A percentile compares a stretch with the other conserved stretches of the same genome.
Evolutionary conservation across 2,797 vertebrate species (phyloP).

Genomic region (Gila robusta): DNA sequence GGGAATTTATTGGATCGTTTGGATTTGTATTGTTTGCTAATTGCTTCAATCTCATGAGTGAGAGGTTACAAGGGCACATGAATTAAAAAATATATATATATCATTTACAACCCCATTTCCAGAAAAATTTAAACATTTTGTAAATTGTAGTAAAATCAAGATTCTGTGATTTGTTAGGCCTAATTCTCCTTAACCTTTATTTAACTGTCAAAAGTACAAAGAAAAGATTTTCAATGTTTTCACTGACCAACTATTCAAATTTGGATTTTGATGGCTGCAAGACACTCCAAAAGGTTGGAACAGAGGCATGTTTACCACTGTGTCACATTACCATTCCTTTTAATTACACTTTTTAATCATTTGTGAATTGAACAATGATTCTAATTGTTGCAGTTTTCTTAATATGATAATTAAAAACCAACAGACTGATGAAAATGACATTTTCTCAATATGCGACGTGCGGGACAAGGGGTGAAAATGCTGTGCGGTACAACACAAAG

Average conservation of each 20-base stretch:
- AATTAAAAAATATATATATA: neutral
- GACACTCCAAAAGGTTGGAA: neutral
- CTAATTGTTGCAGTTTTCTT: neutral
- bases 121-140: neutral
- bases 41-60: neutral
- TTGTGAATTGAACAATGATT: neutral
- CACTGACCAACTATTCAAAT: neutral
- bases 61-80: neutral
- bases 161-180: neutral
- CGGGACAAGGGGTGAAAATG: too few relatives aligned
- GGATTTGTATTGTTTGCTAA: neutral
- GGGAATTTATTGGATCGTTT: neutral
- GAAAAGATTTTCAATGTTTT: neutral
- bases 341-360: neutral
- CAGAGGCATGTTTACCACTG: neutral
- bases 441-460: too few relatives aligned
- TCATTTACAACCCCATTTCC: neutral
- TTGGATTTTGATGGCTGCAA: neutral
- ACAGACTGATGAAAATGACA: too few relatives aligned
- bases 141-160: neutral
- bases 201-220: neutral
- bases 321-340: neutral
- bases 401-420: too few relatives aligned
- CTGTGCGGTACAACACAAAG: too few relatives aligned
- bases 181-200: neutral